phyloP scores from a whole-genome alignment of 1,140 invertebrate genomes.

The Mamestra configurata region DNA sequence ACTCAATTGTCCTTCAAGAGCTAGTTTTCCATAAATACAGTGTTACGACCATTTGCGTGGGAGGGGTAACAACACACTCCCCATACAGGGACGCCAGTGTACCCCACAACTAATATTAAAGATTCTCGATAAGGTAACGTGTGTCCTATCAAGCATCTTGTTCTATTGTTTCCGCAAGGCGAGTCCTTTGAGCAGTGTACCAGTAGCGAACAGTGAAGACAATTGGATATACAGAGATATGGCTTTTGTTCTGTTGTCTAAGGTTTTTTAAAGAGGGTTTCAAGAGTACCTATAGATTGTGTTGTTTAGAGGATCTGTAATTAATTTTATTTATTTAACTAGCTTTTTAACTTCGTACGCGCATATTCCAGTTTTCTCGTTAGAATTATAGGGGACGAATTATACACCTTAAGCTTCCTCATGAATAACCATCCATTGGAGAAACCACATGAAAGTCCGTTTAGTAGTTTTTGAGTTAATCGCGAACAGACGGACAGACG shows the following conservation, averaged over 20 bases:
- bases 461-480: too few species aligned
- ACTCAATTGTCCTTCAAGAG: too few species aligned
- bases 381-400: too few species aligned
- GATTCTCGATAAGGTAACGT: conserved; percentile 62
- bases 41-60: too few species aligned
- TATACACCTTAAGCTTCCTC: too few species aligned
- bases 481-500: too few species aligned
- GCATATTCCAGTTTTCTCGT: too few species aligned
- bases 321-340: neutral
- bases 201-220: neutral
- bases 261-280: neutral
- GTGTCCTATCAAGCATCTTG: conserved; percentile 63
- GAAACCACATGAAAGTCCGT: too few species aligned
- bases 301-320: too few species aligned
- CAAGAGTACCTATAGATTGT: neutral
- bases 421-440: too few species aligned
- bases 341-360: too few species aligned
- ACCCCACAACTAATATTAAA: conserved; percentile 65
- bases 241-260: neutral
- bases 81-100: neutral
- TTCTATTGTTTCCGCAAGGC: conserved; percentile 59
- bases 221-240: conserved; percentile 19
- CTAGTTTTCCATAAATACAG: too few species aligned
- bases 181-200: conserved; percentile 7
- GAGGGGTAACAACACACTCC: neutral